Evolutionary conservation across 1,140 invertebrate species (phyloP), one percentile per base, ranked within the genome.

Genomic region (Megalopta genalis): DNA sequence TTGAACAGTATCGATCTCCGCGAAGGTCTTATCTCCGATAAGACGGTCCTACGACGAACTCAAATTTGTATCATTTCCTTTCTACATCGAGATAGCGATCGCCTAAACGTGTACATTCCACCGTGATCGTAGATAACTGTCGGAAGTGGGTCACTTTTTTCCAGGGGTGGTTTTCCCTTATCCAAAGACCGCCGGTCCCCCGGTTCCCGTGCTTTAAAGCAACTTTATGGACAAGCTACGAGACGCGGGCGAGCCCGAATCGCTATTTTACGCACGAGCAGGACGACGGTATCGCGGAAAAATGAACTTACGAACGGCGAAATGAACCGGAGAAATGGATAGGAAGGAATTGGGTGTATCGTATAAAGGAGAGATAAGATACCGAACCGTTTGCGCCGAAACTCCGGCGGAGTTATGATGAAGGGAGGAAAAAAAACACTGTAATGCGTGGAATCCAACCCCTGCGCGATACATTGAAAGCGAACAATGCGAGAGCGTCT

Each of bases 231-330:
- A 42, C 83, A 57, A 59, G 49, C 67, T 68, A 46, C 16, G 83
- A 78, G 77, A 73, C 81, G 83, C 62, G 64, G 62, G 52, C 46
- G 52, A 52, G 37, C 27, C 27, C 71, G 42, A 65, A 84, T 77
- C 69, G 67, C 49, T 62, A 25, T 81, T 81, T 84, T 68, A 84
- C 74, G 74, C 74, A 74, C 62, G 57, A 66, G 37, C 74, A 57
- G 67, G 16, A n/a, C n/a, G 65, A 32, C 78, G 82, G 67, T 84
- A 85, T 66, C 70, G 25, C 64, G 70, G 52, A 62, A 72, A 75
- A 76, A 84, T 84, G 82, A 75, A 85, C 82, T 81, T 77, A 74
- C 54, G 65, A 70, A 23, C 70, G 74, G 72, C 67, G 76, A 54
- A 77, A 81, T 67, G 74, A 74, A 63, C 70, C 64, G 66, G 39